Base-by-base conservation (phyloP, 2,888 invertebrate species). In the Hetaerina titia region DNA sequence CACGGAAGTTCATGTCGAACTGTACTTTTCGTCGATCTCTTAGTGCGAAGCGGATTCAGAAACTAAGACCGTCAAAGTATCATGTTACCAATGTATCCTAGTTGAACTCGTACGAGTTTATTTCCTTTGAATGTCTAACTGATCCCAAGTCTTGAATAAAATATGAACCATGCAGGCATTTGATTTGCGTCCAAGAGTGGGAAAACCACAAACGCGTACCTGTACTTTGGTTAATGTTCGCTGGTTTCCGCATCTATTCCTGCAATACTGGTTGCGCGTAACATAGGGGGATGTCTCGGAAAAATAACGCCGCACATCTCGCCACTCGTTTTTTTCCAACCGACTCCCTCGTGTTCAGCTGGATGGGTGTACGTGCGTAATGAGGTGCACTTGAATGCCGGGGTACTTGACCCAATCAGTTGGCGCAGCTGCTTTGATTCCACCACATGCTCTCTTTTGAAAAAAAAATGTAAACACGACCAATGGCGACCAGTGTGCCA, bases 361-460 rank as follows among this genome's bases (percentile, higher is more conserved):
- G 81, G 81, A 31, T 81, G 81, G 81, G 31, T 81, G 81, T 31
- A 5, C 25, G 81, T 11, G 31, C 81, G 81, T 81, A 81, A 81
- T 81, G 81, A 81, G 81, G 81, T 81, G 81, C n/a, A 31, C 81
- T 81, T n/a, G 31, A 81, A 81, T 81, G 81, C 81, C 81, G 25
- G 81, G 69, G 69, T 81, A 81, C 81, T 81, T 81, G 81, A 81
- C 81, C 81, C 81, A 81, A 81, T 81, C 81, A 81, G 81, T 81
- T 31, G 31, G 31, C 81, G 81, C 81, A 81, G 81, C 31, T 81
- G 81, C 81, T 81, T 81, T 81, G 81, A 81, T 81, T 31, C 31
- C 81, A 31, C 31, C 81, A 81, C 31, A 31, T 81, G 81, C 31
- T 81, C 81, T 22, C 81, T 31, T 81, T 81, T 25, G 81, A 81